Evolutionary conservation across 2,888 invertebrate species (phyloP).

Genomic region (Melanostoma mellinum): DNA sequence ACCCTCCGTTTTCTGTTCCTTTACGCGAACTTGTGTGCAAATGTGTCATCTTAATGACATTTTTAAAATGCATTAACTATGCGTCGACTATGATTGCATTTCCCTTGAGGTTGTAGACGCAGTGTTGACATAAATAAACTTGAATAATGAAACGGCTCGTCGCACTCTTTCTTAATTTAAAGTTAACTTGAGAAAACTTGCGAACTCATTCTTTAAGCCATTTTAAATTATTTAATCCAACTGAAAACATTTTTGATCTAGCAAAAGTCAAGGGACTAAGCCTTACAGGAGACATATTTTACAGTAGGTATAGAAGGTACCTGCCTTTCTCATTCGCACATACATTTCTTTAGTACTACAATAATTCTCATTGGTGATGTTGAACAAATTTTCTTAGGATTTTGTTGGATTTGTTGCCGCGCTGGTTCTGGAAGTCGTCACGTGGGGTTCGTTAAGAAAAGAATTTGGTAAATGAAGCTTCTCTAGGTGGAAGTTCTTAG

Average conservation of each 20-base stretch:
- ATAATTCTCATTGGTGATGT: slow-evolving; percentile 8
- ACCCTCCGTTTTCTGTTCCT: too few relatives aligned
- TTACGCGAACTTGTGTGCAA: too few relatives aligned
- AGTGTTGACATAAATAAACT: background rate
- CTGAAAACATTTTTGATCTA: slow-evolving; percentile 45
- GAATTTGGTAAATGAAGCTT: slow-evolving; percentile 60
- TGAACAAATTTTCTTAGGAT: slow-evolving; percentile 41
- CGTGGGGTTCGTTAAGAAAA: slow-evolving; percentile 48
- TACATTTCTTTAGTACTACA: background rate
- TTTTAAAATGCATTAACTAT: too few relatives aligned
- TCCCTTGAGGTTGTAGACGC: too few relatives aligned
- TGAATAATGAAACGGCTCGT: slow-evolving; percentile 45
- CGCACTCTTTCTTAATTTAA: slow-evolving; percentile 51
- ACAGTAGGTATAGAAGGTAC: too few relatives aligned
- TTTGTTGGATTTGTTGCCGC: slow-evolving; percentile 23
- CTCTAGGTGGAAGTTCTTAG: slow-evolving; percentile 18
- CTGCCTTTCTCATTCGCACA: background rate
- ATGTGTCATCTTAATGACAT: too few relatives aligned
- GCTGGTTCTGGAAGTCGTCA: slow-evolving; percentile 22
- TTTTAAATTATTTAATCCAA: slow-evolving; percentile 60
- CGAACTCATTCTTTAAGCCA: slow-evolving; percentile 49
- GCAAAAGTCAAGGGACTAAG: background rate
- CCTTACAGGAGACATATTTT: too few relatives aligned
- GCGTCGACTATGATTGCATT: too few relatives aligned
- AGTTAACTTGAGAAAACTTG: slow-evolving; percentile 50